Evolutionary conservation across 2,888 invertebrate genomes (phyloP).

Genomic region (Muschampia plurimacula): DNA sequence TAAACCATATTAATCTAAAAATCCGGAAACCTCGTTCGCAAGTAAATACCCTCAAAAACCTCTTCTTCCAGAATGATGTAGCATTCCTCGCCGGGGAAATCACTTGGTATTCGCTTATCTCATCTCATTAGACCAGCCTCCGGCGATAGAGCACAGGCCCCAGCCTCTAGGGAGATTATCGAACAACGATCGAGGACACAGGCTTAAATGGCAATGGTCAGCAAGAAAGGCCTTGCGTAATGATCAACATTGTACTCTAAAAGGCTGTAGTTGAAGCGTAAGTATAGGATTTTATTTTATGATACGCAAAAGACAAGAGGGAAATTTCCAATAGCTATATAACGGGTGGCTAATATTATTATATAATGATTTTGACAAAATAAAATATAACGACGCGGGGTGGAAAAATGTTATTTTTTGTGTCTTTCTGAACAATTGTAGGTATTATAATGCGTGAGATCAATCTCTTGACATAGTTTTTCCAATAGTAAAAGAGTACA

Average conservation of each 20-base stretch:
- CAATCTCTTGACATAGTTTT: no score
- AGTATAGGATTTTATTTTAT: background rate
- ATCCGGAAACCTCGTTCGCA: background rate
- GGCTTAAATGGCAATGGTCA: conserved; percentile 23
- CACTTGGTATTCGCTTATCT: conserved; percentile 74
- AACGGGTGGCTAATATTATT: no score
- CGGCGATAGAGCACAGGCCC: conserved; percentile 62
- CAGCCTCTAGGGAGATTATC: conserved; percentile 43
- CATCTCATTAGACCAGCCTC: conserved; percentile 70
- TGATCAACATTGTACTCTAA: conserved; percentile 15
- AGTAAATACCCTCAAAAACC: conserved; percentile 40
- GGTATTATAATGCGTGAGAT: no score
- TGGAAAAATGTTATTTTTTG: no score
- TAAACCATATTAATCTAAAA: background rate
- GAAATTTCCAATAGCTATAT: background rate
- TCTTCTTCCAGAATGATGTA: conserved; percentile 49
- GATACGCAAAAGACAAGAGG: background rate
- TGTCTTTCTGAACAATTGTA: no score
- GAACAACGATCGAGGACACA: conserved; percentile 19
- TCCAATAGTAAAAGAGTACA: no score
- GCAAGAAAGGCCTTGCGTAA: conserved; percentile 19
- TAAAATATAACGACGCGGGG: no score
- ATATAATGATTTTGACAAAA: no score
- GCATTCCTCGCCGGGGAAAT: conserved; percentile 72
- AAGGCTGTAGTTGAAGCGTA: background rate